phyloP scores from a whole-genome alignment of 2,797 vertebrate genomes.

The Esox lucius region DNA sequence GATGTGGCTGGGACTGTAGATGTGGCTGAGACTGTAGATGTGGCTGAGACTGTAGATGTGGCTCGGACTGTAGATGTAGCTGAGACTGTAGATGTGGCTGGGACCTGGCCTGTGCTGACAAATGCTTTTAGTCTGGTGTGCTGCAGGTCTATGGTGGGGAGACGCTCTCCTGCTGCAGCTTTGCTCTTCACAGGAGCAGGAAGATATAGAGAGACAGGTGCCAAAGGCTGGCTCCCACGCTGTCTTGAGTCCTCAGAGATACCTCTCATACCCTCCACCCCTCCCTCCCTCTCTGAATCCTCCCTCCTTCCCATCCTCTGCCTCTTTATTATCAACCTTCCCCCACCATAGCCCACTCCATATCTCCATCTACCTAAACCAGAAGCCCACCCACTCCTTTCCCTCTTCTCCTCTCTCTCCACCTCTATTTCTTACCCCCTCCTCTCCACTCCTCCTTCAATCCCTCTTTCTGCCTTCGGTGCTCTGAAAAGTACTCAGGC shows the following conservation, averaged over 20 bases:
- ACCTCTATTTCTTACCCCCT: slow-evolving; percentile 28
- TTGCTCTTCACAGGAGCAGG: neutral
- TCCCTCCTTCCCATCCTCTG: too few relatives aligned
- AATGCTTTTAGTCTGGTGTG: neutral
- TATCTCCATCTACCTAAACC: neutral
- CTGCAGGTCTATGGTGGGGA: neutral
- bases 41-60: too few relatives aligned
- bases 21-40: too few relatives aligned
- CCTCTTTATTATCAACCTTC: neutral
- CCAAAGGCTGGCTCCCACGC: neutral
- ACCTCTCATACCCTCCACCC: neutral
- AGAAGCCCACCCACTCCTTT: slow-evolving; percentile 4
- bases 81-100: neutral
- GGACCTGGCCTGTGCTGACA: neutral
- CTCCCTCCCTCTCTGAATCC: neutral
- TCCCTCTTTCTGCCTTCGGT: slow-evolving; percentile 11
- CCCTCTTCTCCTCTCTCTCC: neutral
- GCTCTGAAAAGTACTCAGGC: slow-evolving; percentile 42
- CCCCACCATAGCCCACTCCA: neutral
- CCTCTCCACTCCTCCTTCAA: neutral
- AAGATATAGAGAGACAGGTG: neutral
- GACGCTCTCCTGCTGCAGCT: neutral
- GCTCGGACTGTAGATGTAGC: too few relatives aligned
- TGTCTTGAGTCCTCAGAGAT: neutral
- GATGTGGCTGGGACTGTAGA: too few relatives aligned